Evolutionary conservation across 2,797 vertebrate species (phyloP).

Genomic region (Spea hammondii): DNA sequence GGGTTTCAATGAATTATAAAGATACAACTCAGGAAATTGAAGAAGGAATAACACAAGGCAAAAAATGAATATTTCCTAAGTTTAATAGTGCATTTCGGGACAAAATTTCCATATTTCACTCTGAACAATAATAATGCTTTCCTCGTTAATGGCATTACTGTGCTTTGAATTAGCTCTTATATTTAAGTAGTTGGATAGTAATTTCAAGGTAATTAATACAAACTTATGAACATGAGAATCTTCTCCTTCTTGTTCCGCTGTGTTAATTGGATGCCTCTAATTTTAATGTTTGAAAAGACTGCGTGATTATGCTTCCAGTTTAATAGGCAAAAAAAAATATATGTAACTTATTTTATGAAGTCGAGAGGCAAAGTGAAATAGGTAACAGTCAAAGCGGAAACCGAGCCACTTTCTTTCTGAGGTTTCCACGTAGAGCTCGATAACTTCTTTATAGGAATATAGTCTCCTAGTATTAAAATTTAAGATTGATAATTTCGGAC

Average conservation of each 20-base stretch:
- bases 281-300: no score
- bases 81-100: conserved; percentile 34
- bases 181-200: not conserved
- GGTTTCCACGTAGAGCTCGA: no score
- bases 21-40: conserved; percentile 17
- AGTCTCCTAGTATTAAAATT: no score
- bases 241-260: not conserved
- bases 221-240: not conserved
- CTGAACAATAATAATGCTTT: conserved; percentile 22
- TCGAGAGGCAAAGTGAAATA: no score
- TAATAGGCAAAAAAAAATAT: no score
- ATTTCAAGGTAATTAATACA: not conserved
- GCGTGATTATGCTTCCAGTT: no score
- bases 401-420: no score
- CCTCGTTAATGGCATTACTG: conserved; percentile 27
- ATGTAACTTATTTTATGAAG: no score
- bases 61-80: conserved; percentile 30
- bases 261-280: not conserved
- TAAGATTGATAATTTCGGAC: no score
- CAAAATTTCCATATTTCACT: conserved; percentile 1
- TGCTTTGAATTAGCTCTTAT: conserved; percentile 18
- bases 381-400: no score
- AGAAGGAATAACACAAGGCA: conserved; percentile 16
- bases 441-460: no score
- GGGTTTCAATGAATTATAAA: conserved; percentile 25